Base-by-base conservation (phyloP, 2,113 vertebrate species). In the Gulo gulo region DNA sequence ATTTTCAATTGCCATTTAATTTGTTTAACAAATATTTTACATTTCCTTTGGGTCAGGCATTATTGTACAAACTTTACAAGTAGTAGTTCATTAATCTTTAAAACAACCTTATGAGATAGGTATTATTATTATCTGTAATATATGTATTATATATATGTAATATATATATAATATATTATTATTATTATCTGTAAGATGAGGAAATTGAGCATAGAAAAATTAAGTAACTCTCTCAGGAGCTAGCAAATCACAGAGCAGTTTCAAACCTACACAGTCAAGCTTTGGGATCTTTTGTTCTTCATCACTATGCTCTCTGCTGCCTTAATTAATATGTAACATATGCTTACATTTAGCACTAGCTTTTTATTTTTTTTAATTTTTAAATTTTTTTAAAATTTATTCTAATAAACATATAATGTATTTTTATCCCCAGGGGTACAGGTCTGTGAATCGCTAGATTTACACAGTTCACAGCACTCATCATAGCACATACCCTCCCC, bases 311-410 rank as follows among this genome's bases (percentile, higher is more conserved):
- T 84, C 15, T 74, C n/a, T 83, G 16, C 12, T 82, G 13, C 16
- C 11, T 90, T 20, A 82, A 5, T 78, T 80, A 84, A 55, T 39
- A 65, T 82, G 18, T 42, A 59, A 50, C n/a, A 23, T 45, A 34
- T 63, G 14, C 24, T 93, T 95, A 39, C 86, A 65, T 65, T 95
- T 96, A 94, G 6, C 26, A 50, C 71, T 81, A 50, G 2, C 10
- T 90, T 90, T 95, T 88, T 92, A 89, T 90, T 95, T 88, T 92
- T 90, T 95, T 88, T 92, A 89, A 94, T 39, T 39, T 39, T 39
- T 39, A 39, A 39, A 42, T 42, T 42, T 42, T 42, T 42, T 42
- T 42, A 42, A 42, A 42, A 42, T 42, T 42, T 42, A 42, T 42
- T 42, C 5, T 42, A 42, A 42, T 42, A 42, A 42, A 42, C 39